Percentiles rank a stretch among this genome's conserved stretches.
These are phyloP conservation scores for Takifugu bimaculatus DNA, from an alignment of 2,113 vertebrate genomes.

Conservation along the genomic window DNA sequence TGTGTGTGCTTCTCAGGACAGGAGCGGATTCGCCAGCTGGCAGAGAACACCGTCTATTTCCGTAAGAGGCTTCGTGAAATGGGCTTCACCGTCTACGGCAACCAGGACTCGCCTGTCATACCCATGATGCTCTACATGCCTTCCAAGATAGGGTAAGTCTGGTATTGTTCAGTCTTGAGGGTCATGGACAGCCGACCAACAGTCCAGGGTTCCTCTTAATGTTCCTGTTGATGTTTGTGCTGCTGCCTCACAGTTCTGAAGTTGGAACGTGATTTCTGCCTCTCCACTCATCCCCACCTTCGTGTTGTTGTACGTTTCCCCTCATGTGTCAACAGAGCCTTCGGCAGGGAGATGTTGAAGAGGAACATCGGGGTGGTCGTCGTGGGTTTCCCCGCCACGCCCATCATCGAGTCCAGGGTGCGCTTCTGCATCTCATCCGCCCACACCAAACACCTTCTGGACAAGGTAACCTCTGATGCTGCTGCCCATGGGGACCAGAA, in stretches of 20 bases:
- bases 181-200: too few species aligned
- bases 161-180: too few species aligned
- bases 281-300: neutral
- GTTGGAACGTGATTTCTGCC: neutral
- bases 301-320: neutral
- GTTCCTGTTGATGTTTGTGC: too few species aligned
- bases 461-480: constrained; percentile 71
- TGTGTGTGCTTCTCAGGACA: constrained; percentile 21
- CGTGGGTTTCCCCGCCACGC: constrained; percentile 94
- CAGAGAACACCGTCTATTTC: constrained; percentile 90
- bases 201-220: too few species aligned
- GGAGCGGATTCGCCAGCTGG: constrained; percentile 74
- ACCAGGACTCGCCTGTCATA: constrained; percentile 90
- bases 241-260: too few species aligned
- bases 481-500: neutral
- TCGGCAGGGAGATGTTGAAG: constrained; percentile 93
- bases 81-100: constrained; percentile 97
- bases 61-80: constrained; percentile 84
- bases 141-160: constrained; percentile 88
- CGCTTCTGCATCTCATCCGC: constrained; percentile 93
- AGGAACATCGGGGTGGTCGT: constrained; percentile 91
- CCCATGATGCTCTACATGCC: constrained; percentile 98
- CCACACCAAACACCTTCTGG: constrained; percentile 88
- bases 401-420: constrained; percentile 92
- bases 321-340: constrained; percentile 74